A percentile compares a stretch with the other conserved stretches of the same genome.
Conservation (phyloP, 2,888 invertebrate species). For the Scotopteryx bipunctaria region DNA sequence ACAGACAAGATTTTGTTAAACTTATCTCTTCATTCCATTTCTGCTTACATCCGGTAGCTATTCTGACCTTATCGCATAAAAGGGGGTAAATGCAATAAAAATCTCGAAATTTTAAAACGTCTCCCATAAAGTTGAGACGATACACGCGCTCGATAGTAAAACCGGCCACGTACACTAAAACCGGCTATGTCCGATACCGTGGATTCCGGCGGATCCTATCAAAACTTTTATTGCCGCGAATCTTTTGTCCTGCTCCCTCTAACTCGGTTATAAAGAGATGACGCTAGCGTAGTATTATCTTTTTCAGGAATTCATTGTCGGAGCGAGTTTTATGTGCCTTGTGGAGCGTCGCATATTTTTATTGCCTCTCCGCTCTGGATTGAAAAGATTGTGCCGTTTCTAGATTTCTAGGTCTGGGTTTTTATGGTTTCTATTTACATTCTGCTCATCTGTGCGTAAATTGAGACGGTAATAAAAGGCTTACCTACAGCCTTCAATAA, state of each 20-base stretch:
- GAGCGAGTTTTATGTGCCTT: slow-evolving; percentile 76
- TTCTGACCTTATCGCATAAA: slow-evolving; percentile 46
- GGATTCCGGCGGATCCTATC: slow-evolving; percentile 77
- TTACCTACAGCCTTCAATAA: too few species aligned
- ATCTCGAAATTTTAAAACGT: slow-evolving; percentile 66
- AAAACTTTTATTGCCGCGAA: slow-evolving; percentile 75
- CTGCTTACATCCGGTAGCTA: slow-evolving; percentile 42
- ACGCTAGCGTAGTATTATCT: slow-evolving; percentile 68
- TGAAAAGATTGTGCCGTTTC: slow-evolving; percentile 61
- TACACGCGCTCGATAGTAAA: slow-evolving; percentile 67
- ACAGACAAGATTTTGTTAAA: background rate
- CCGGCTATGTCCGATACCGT: slow-evolving; percentile 73
- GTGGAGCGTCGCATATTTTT: slow-evolving; percentile 78
- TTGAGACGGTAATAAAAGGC: background rate
- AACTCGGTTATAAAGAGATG: slow-evolving; percentile 69
- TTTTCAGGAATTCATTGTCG: slow-evolving; percentile 82
- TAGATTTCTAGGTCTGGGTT: slow-evolving; percentile 44
- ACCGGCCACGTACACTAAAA: slow-evolving; percentile 65
- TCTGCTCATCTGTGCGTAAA: slow-evolving; percentile 14
- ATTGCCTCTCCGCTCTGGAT: slow-evolving; percentile 66
- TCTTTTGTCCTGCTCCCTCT: slow-evolving; percentile 70
- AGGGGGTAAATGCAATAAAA: slow-evolving; percentile 61
- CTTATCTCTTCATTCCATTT: background rate
- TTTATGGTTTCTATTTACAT: slow-evolving; percentile 33
- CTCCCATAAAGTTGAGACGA: slow-evolving; percentile 69